phyloP scores from a whole-genome alignment of 2,888 invertebrate species.

The Saturnia japonica region DNA sequence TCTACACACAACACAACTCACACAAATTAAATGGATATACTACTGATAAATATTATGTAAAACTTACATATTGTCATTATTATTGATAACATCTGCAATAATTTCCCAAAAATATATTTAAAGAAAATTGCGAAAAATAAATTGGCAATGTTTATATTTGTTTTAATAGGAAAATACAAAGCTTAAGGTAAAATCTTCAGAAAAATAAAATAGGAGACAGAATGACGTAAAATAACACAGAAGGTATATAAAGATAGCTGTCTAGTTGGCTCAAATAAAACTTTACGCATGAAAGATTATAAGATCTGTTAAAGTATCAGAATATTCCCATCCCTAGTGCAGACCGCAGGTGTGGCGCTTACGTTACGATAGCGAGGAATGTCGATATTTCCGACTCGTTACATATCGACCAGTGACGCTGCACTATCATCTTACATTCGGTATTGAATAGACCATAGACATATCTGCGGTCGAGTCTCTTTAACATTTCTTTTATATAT shows the following conservation, averaged over 20 bases:
- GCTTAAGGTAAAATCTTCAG: no score
- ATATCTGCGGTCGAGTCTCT: slow-evolving; percentile 36
- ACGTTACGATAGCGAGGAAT: slow-evolving; percentile 53
- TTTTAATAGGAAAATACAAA: no score
- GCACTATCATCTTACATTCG: slow-evolving; percentile 51
- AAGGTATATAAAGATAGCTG: neutral
- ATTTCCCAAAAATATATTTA: no score
- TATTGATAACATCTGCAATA: no score
- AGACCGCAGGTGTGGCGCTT: slow-evolving; percentile 62
- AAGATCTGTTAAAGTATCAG: slow-evolving; percentile 3
- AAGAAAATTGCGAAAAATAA: no score
- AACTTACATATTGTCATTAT: no score
- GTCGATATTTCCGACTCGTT: slow-evolving; percentile 57
- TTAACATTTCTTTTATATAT: slow-evolving; percentile 10
- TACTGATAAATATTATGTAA: no score
- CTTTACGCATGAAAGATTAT: neutral
- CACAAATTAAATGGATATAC: no score
- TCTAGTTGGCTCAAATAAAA: neutral
- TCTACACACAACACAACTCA: no score
- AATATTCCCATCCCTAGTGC: slow-evolving; percentile 36
- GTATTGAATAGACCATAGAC: slow-evolving; percentile 31
- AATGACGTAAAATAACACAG: no score
- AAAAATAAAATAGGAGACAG: no score
- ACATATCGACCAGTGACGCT: slow-evolving; percentile 50
- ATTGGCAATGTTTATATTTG: no score